Evolutionary conservation across 2,888 invertebrate species (phyloP).

Genomic region (Pterostichus madidus): DNA sequence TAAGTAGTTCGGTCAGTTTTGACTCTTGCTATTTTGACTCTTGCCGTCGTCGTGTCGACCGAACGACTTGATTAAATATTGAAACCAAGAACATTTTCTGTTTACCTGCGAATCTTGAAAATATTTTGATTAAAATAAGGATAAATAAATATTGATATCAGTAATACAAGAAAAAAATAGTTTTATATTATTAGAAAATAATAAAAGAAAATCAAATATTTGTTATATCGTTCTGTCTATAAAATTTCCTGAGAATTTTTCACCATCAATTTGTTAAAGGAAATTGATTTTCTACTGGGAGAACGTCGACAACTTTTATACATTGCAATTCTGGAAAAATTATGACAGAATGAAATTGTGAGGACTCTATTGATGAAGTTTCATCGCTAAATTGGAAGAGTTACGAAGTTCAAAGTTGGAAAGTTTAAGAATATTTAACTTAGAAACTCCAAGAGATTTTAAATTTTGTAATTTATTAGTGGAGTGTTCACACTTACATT

Average conservation of each 20-base stretch:
- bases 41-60: too few species aligned
- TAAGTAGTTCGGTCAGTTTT: too few species aligned
- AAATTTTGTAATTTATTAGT: constrained; percentile 16
- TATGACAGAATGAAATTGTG: neutral
- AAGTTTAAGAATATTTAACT: neutral
- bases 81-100: neutral
- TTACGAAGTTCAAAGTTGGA: neutral
- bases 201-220: too few species aligned
- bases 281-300: constrained; percentile 9
- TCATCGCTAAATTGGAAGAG: neutral
- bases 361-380: neutral
- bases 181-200: constrained; percentile 8
- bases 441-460: neutral
- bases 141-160: too few species aligned
- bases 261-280: constrained; percentile 1
- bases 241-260: constrained; percentile 4
- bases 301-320: constrained; percentile 5
- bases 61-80: too few species aligned
- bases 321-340: constrained; percentile 2
- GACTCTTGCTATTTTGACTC: too few species aligned
- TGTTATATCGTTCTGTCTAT: neutral
- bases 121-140: neutral
- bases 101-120: neutral
- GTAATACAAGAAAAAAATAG: too few species aligned
- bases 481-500: neutral